Conservation (phyloP, 2,888 invertebrate genomes). For the Galeruca laticollis region DNA sequence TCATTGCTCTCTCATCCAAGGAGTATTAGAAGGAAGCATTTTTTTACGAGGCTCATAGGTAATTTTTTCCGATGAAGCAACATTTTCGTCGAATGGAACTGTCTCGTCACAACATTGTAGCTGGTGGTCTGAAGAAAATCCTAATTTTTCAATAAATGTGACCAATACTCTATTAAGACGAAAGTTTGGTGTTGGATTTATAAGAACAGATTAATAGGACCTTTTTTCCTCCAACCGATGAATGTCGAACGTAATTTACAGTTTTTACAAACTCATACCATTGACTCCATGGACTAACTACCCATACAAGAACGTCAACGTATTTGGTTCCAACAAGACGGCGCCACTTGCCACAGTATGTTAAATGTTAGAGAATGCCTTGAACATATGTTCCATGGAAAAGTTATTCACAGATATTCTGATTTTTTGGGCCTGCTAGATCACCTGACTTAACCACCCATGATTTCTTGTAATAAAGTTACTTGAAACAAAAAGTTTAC, state of each 20-base stretch:
- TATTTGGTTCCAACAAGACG: too few relatives aligned
- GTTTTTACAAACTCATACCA: conserved; percentile 27
- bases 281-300: conserved; percentile 16
- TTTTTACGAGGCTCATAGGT: conserved; percentile 16
- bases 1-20: conserved; percentile 36
- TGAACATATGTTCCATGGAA: too few relatives aligned
- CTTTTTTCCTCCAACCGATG: conserved; percentile 34
- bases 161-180: conserved; percentile 29
- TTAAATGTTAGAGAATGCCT: too few relatives aligned
- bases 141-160: conserved; percentile 20
- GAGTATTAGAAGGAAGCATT: conserved; percentile 24
- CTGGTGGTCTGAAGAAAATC: too few relatives aligned
- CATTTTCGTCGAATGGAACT: conserved; percentile 20
- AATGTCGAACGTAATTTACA: too few relatives aligned
- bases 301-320: conserved; percentile 25
- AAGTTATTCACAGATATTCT: too few relatives aligned
- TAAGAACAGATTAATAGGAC: conserved; percentile 32
- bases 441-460: conserved; percentile 28
- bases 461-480: conserved; percentile 31
- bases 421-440: conserved; percentile 29
- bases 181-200: conserved; percentile 29
- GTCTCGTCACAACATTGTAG: too few relatives aligned
- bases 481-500: too few relatives aligned
- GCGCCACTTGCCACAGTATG: conserved; percentile 35
- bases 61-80: too few relatives aligned